A percentile compares a stretch with the other conserved stretches of the same genome.
These are phyloP conservation scores for Caenorhabditis sp. DNA, from an alignment of 2,888 invertebrate genomes.

Conservation along the genomic window DNA sequence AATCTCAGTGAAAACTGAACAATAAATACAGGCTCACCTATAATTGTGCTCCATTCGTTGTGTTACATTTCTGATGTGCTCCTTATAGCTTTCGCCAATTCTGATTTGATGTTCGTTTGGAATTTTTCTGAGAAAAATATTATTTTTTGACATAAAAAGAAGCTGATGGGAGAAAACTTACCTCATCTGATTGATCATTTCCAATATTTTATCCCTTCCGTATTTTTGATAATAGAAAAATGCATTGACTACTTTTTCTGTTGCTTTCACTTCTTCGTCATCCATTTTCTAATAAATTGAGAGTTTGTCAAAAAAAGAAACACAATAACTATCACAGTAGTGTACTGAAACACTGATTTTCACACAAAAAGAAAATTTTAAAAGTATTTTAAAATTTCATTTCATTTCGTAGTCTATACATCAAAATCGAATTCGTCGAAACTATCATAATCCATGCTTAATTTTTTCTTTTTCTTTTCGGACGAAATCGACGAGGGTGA, in stretches of 20 bases:
- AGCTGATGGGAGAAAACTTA: conserved; percentile 4
- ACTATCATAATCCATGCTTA: conserved; percentile 14
- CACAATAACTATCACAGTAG: neutral
- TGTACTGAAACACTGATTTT: neutral
- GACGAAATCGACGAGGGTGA: neutral
- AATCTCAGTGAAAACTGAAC: conserved; percentile 38
- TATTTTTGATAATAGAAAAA: conserved; percentile 54
- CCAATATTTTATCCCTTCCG: conserved; percentile 42
- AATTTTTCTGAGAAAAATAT: conserved; percentile 44
- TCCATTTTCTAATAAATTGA: neutral
- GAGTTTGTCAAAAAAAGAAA: neutral
- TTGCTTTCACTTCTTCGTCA: conserved; percentile 42
- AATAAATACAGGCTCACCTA: conserved; percentile 19
- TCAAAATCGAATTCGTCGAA: conserved; percentile 40
- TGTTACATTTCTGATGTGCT: conserved; percentile 32
- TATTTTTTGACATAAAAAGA: neutral
- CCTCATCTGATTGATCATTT: conserved; percentile 32
- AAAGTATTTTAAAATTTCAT: neutral
- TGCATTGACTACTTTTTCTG: conserved; percentile 62
- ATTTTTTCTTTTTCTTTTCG: conserved; percentile 7
- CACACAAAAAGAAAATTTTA: neutral
- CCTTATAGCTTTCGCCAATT: conserved; percentile 25
- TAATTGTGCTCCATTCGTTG: conserved; percentile 46
- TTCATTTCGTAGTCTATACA: conserved; percentile 5
- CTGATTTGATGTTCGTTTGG: conserved; percentile 41